A percentile compares a stretch with the other conserved stretches of the same genome.
Conservation (phyloP, 2,888 invertebrate genomes). For the Stenurella melanura region DNA sequence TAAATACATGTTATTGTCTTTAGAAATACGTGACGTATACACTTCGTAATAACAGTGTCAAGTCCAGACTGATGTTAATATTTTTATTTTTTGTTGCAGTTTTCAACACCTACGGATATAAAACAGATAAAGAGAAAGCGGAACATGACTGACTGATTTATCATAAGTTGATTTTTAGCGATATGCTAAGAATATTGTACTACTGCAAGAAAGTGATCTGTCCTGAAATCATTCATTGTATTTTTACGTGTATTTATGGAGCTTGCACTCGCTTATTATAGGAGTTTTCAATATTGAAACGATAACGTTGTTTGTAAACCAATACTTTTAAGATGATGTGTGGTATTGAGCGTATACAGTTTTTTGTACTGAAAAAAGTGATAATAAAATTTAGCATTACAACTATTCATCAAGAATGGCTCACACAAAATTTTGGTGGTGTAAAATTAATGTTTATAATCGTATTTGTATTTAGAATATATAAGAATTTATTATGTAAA, state of each 20-base stretch:
- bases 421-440: no score
- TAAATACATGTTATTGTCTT: no score
- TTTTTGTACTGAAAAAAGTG: neutral
- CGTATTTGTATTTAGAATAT: no score
- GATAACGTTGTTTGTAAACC: neutral
- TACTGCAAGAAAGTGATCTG: neutral
- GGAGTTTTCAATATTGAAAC: neutral
- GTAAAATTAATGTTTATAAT: no score
- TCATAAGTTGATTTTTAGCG: neutral
- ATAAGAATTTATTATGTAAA: no score
- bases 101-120: slow-evolving; percentile 77
- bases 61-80: neutral
- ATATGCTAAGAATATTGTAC: neutral
- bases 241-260: no score
- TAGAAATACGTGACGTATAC: no score
- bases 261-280: neutral
- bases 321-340: neutral
- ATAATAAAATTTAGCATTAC: neutral
- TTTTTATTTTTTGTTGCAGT: slow-evolving; percentile 74
- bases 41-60: neutral
- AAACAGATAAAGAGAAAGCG: slow-evolving; percentile 68
- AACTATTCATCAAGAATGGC: neutral
- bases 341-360: neutral
- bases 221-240: neutral
- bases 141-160: slow-evolving; percentile 28